Percentiles rank a stretch among this genome's conserved stretches.
These are phyloP conservation scores for Bursaphelenchus mucronatus DNA, from an alignment of 1,140 invertebrate genomes.

Conservation along the genomic window DNA sequence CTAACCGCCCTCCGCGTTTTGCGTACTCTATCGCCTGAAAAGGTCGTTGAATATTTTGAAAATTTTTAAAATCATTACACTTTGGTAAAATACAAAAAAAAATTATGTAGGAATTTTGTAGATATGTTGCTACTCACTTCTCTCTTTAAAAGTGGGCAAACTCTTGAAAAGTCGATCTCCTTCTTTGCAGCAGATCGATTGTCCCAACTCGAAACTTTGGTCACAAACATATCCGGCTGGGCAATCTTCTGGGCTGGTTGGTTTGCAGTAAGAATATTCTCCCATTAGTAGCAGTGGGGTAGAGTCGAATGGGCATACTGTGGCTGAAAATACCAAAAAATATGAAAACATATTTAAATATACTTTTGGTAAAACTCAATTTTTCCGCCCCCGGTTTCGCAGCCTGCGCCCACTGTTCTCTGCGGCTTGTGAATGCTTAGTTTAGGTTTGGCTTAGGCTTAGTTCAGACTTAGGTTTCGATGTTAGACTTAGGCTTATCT, in stretches of 20 bases:
- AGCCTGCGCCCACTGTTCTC: no score
- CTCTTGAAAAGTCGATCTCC: conserved; percentile 6
- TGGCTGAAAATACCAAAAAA: no score
- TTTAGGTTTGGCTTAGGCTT: no score
- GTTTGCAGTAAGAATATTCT: conserved; percentile 49
- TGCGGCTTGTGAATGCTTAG: no score
- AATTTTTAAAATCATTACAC: neutral
- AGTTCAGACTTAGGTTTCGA: no score
- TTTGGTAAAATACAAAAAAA: neutral
- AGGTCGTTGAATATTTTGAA: no score
- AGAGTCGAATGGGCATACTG: conserved; percentile 51
- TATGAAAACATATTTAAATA: no score
- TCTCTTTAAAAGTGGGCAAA: neutral
- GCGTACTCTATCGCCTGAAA: no score
- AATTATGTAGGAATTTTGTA: neutral
- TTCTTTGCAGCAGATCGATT: conserved; percentile 51
- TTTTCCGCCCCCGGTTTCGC: no score
- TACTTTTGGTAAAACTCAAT: no score
- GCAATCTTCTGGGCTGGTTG: conserved; percentile 46
- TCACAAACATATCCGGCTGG: conserved; percentile 52
- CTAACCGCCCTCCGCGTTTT: no score
- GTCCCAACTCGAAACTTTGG: conserved; percentile 48
- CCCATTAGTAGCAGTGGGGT: conserved; percentile 40
- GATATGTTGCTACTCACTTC: neutral
- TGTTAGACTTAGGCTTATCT: no score